Base-by-base conservation (phyloP, 2,888 invertebrate genomes). In the Cartodere bifasciata region DNA sequence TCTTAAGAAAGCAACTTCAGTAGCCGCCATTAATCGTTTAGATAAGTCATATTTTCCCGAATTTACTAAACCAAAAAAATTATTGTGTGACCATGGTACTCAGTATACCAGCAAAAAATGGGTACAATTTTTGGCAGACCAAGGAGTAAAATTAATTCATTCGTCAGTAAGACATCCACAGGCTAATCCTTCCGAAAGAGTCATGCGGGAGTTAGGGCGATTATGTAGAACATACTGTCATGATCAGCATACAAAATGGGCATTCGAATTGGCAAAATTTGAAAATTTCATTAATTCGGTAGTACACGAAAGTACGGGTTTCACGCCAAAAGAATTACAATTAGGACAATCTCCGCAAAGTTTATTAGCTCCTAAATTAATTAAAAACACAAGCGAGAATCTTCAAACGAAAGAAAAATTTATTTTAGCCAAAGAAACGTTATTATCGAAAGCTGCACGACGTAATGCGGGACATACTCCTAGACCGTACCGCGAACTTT, bases 1-100 rank as follows among this genome's bases (percentile, higher is more conserved):
- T 4, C 3, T 28, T 3, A 32, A 22, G 20, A 24, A 32, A 20
- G 42, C 42, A 1, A 39, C 37, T 3, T 32, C 41, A 2, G 4
- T 12, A 24, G 29, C 28, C 6, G 29, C 32, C 4, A 23, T 34
- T 2, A 32, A 30, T 3, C 29, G 25, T 7, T 10, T 31, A 4
- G 1, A 28, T 2, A 10, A 30, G 2, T 14, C 30, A 3, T 35
- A 31, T 20, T 13, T 28, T 9, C 28, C 28, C 4, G 2, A 15
- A 6, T 16, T 22, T 29, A 16, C 15, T 7, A 9, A 10, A 4
- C 10, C 23, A 12, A 13, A 10, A 12, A 10, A 23, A 13, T n/a
- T 29, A n/a, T 16, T 29, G 9, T 4, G 15, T 22, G 22, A 13
- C 23, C 21, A 16, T 5, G 13, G 23, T 12, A 29, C 30, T 10